Base-by-base conservation (phyloP, 2,888 invertebrate genomes). In the Tinea semifulvella region DNA sequence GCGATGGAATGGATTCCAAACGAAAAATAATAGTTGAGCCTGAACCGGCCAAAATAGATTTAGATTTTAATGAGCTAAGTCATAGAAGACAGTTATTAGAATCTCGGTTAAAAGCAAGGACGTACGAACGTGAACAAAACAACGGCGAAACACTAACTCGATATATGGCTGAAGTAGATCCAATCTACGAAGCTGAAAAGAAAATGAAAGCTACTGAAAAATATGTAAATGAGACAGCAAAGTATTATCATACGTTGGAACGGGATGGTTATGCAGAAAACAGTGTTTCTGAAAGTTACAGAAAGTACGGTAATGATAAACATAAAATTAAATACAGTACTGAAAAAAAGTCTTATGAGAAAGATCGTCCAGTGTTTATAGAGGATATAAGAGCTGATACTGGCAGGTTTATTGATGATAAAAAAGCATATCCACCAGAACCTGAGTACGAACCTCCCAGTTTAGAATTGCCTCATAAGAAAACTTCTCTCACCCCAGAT, bases 1-100 rank as follows among this genome's bases (percentile, higher is more conserved):
- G 82, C 20, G 88, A 88, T 56, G 87, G 87, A 10, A 87, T 87
- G 86, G 86, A 87, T 50, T 83, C 85, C 14, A 84, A 83, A 56
- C 74, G 83, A 47, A 81, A 84, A 46, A 67, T 69, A 38, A 80
- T 72, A 52, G 69, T 70, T n/a, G 65, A 81, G 64, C 50, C 61
- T 11, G 79, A 53, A 54, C 52, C 11, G 2, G 55, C 60, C 14
- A 76, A 74, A 54, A 46, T 68, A 19, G 75, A 77, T 52, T 63
- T 77, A 53, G 69, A 79, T 53, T 81, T 82, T 27, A 82, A 82
- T 53, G 88, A 90, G 57, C 61, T 92, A 46, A 89, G 91, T 56
- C 88, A 89, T 20, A 76, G 92, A 43, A 80, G 92, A 11, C 88
- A 91, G 49, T 82, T 90, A 27, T 72, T 92, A 11, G 91, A 92